These are phyloP conservation scores for Argyrosomus japonicus DNA, from an alignment of 2,113 vertebrate species.

Conservation along the genomic window DNA sequence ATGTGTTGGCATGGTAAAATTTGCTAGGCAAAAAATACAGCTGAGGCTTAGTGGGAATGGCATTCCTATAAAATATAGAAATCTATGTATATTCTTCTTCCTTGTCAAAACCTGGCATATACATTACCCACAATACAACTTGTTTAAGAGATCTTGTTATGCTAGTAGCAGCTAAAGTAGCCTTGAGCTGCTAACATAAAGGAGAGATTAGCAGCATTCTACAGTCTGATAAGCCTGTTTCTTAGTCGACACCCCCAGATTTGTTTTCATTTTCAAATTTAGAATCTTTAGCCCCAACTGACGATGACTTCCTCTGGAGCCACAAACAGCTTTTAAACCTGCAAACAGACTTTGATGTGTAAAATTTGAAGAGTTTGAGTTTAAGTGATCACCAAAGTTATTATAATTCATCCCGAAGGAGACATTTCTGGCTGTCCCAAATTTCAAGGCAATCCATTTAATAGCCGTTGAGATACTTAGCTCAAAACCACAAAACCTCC, in stretches of 20 bases:
- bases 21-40: background rate
- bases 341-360: constrained; percentile 35
- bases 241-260: background rate
- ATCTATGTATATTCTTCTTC: background rate
- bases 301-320: background rate
- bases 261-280: background rate
- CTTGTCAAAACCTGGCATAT: background rate
- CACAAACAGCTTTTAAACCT: background rate
- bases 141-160: background rate
- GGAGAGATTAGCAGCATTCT: background rate
- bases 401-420: background rate
- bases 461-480: background rate
- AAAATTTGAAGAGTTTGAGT: background rate
- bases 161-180: too few relatives aligned
- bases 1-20: background rate
- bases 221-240: background rate
- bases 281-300: too few relatives aligned
- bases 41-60: background rate
- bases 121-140: background rate
- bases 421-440: background rate
- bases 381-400: constrained; percentile 2
- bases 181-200: background rate
- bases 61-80: too few relatives aligned
- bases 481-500: background rate
- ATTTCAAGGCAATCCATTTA: background rate